Percentiles rank a stretch among this genome's conserved stretches.
These are phyloP conservation scores for Drosophila recens DNA, from an alignment of 2,888 invertebrate genomes.

Conservation along the genomic window DNA sequence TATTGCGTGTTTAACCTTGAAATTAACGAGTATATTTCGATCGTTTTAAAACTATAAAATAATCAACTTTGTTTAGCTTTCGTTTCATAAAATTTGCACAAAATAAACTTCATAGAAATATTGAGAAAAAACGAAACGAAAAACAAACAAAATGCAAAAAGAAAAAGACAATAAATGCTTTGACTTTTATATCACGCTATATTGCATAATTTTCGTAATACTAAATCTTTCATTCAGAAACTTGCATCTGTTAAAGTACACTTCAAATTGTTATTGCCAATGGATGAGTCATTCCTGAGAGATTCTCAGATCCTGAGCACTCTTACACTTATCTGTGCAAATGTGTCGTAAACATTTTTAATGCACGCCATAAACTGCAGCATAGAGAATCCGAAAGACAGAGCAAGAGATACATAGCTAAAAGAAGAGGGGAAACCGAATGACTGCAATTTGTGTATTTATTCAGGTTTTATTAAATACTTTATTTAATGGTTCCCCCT, in stretches of 20 bases:
- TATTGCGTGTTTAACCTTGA: conserved; percentile 80
- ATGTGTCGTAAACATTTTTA: conserved; percentile 58
- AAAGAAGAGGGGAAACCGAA: background rate
- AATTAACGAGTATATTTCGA: conserved; percentile 64
- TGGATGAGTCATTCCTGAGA: conserved; percentile 17
- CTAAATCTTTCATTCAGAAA: background rate
- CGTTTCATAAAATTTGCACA: conserved; percentile 61
- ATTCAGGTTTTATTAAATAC: conserved; percentile 61
- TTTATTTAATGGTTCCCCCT: conserved; percentile 53
- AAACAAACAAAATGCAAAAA: background rate
- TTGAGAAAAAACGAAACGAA: conserved; percentile 15
- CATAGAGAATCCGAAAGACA: conserved; percentile 10
- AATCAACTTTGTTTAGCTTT: conserved; percentile 77
- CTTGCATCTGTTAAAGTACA: conserved; percentile 1
- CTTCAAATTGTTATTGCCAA: background rate
- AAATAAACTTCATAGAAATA: conserved; percentile 42
- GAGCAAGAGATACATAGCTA: background rate
- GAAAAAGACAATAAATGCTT: conserved; percentile 22
- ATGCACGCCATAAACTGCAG: conserved; percentile 48
- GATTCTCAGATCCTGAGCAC: conserved; percentile 1
- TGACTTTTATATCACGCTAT: conserved; percentile 38
- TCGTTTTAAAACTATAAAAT: conserved; percentile 79
- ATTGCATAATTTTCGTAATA: conserved; percentile 7
- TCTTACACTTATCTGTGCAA: conserved; percentile 30
- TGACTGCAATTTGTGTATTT: conserved; percentile 55